Base-by-base conservation (phyloP, 2,113 vertebrate genomes). In the Bubo scandiacus region DNA sequence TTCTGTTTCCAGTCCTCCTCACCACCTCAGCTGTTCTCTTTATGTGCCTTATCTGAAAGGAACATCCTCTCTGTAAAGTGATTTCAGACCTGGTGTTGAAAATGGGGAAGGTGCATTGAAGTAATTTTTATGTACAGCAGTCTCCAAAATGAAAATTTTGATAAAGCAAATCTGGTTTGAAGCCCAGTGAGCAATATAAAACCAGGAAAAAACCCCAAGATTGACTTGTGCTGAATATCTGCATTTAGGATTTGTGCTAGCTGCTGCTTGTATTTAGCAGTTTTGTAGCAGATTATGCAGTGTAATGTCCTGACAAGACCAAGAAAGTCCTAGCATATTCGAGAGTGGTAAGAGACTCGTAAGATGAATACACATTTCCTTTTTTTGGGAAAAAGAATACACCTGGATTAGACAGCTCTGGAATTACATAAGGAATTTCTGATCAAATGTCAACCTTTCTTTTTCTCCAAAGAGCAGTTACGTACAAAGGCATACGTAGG, bases 121-220 rank as follows among this genome's bases (percentile, higher is more conserved):
- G 80, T 45, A 59, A 65, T 49, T 11, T 66, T 18, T 34, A 38
- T 2, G 14, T 32, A 59, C 26, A 87, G 45, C 38, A 58, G 22
- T 19, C 29, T 29, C 40, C 38, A 89, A 86, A 77, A 74, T 13
- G 5, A 93, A 93, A 73, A 42, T 7, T 80, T 27, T 40, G 45
- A 55, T 45, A 42, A 89, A 83, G 54, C 11, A 73, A 27, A 61
- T 77, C 19, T 86, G 26, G 45, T 94, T 83, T 40, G 62, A 86
- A 88, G 49, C 4, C 21, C 22, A 68, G 5, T 49, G 3, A 72
- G n/a, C 63, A 47, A 58, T 9, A 51, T 4, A 55, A 47, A 93
- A 67, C 32, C 6, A 15, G 29, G 27, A 34, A 73, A 83, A 72
- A 49, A 7, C 0, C 0, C 11, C 27, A 38, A 74, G 55, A 62